phyloP scores from a whole-genome alignment of 2,797 vertebrate species.

The Hephaestus fuliginosus region DNA sequence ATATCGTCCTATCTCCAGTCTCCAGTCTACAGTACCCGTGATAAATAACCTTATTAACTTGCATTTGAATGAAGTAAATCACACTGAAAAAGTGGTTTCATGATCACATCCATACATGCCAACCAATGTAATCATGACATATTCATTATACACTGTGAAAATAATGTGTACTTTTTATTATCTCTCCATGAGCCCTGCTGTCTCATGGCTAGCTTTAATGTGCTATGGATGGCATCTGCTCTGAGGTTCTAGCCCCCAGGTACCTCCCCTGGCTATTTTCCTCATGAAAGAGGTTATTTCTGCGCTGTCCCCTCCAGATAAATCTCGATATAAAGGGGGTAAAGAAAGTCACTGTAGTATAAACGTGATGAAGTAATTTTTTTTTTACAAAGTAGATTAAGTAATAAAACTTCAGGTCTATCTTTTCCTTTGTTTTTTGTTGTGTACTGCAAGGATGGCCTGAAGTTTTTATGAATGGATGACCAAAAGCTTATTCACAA shows the following conservation, averaged over 20 bases:
- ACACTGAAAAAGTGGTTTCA: background rate
- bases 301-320: background rate
- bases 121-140: background rate
- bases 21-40: too few relatives aligned
- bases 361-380: background rate
- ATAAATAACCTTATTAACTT: background rate
- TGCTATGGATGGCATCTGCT: constrained; percentile 3
- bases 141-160: background rate
- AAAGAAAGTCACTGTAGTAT: constrained; percentile 18
- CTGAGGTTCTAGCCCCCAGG: constrained; percentile 22
- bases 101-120: background rate
- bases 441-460: background rate
- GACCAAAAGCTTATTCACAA: background rate
- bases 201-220: background rate
- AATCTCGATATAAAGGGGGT: constrained; percentile 22
- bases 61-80: background rate
- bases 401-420: background rate
- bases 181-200: background rate
- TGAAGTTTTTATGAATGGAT: background rate
- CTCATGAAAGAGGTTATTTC: background rate
- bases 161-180: background rate
- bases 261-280: constrained; percentile 21
- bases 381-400: background rate
- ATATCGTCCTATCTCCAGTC: background rate
- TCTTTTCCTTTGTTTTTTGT: background rate